These are phyloP conservation scores for Megalops atlanticus DNA, from an alignment of 2,113 vertebrate genomes.

Conservation along the genomic window DNA sequence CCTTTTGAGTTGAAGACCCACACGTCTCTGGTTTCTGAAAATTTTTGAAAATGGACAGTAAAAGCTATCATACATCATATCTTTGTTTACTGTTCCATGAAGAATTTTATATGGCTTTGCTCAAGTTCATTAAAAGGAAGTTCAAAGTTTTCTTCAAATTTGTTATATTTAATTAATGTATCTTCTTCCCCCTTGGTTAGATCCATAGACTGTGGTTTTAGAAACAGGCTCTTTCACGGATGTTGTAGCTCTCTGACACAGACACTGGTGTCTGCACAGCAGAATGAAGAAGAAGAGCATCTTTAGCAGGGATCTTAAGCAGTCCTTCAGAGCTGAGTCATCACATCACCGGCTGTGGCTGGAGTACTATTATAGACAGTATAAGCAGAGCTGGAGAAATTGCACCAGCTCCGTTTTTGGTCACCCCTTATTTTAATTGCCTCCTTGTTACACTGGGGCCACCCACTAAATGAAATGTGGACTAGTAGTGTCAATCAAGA, in stretches of 20 bases:
- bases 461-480: not conserved
- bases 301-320: not conserved
- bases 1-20: not conserved
- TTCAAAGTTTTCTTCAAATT: not conserved
- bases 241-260: not conserved
- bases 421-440: too few species aligned
- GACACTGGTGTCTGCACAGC: not conserved
- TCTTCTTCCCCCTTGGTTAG: not conserved
- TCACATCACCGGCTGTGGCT: too few species aligned
- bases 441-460: too few species aligned
- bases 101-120: not conserved
- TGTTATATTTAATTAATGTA: not conserved
- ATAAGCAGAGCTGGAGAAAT: too few species aligned
- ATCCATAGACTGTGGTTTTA: not conserved
- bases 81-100: too few species aligned
- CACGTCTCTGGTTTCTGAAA: not conserved
- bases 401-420: too few species aligned
- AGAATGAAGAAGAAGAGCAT: not conserved
- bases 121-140: not conserved
- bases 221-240: not conserved
- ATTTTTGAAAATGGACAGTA: not conserved
- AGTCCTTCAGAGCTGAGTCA: not conserved
- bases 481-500: not conserved
- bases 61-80: too few species aligned
- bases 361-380: too few species aligned